These are phyloP conservation scores for Leucosticte australis DNA, from an alignment of 2,113 vertebrate genomes.

Conservation along the genomic window DNA sequence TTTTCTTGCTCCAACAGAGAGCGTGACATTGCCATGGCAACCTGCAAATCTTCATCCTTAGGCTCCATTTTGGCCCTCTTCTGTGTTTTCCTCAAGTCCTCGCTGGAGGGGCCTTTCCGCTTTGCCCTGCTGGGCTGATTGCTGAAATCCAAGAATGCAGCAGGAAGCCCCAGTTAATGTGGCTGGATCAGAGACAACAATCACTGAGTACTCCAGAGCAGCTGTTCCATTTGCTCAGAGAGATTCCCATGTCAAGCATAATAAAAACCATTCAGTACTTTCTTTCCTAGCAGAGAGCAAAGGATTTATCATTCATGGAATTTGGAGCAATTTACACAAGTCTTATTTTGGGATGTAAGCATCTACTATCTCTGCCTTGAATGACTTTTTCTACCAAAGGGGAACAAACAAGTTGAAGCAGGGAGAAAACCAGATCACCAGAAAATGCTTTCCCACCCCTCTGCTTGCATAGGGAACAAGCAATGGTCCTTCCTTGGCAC, in stretches of 20 bases:
- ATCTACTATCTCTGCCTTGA: not conserved
- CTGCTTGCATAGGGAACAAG: not conserved
- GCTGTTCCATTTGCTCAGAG: not conserved
- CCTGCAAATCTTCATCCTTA: constrained; percentile 84
- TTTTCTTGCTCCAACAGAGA: constrained; percentile 80
- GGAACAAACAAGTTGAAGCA: not conserved
- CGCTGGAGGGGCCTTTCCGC: constrained; percentile 71
- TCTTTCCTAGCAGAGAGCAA: not conserved
- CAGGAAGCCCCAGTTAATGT: not conserved
- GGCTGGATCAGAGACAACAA: constrained; percentile 18
- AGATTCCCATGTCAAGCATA: not conserved
- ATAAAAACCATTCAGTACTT: not conserved
- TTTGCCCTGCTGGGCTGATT: constrained; percentile 65
- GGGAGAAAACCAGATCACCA: not conserved
- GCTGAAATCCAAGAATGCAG: constrained; percentile 54
- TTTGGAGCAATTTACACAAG: not conserved
- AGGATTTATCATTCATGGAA: not conserved
- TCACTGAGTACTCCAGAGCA: not conserved
- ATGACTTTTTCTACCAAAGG: not conserved
- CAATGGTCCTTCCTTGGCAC: not conserved
- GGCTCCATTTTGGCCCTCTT: constrained; percentile 65
- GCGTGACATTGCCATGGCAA: constrained; percentile 91
- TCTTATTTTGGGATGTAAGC: not conserved
- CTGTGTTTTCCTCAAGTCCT: constrained; percentile 72
- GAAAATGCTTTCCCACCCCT: not conserved